A percentile compares a stretch with the other conserved stretches of the same genome.
Evolutionary conservation across 2,888 invertebrate genomes (phyloP).

Genomic region (Cosmia trapezina): DNA sequence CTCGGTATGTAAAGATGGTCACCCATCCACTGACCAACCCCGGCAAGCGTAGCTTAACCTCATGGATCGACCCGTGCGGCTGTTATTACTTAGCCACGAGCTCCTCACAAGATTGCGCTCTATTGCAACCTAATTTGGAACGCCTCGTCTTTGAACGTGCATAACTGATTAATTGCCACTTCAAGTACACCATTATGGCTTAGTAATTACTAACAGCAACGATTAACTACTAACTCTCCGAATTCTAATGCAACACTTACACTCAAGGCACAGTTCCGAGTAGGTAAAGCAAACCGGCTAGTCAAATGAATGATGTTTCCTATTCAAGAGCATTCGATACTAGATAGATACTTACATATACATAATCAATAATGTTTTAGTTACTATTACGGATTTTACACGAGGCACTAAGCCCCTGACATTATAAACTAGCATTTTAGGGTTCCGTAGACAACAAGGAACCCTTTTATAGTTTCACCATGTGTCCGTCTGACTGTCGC

Average conservation of each 20-base stretch:
- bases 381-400: background rate
- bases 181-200: background rate
- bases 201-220: slow-evolving; percentile 2
- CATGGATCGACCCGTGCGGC: too few relatives aligned
- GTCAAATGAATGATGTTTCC: background rate
- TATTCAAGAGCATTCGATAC: background rate
- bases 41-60: too few relatives aligned
- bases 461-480: too few relatives aligned
- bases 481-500: too few relatives aligned
- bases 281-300: background rate
- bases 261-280: background rate
- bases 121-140: background rate
- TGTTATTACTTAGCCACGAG: too few relatives aligned
- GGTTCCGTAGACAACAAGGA: too few relatives aligned
- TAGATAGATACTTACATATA: too few relatives aligned
- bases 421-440: background rate
- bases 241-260: background rate
- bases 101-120: too few relatives aligned
- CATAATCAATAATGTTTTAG: background rate
- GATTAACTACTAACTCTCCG: background rate
- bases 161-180: background rate
- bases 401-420: background rate
- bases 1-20: too few relatives aligned
- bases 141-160: background rate
- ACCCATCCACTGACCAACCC: too few relatives aligned